Conservation (phyloP, 2,888 invertebrate species). For the Cryptops parisi region DNA sequence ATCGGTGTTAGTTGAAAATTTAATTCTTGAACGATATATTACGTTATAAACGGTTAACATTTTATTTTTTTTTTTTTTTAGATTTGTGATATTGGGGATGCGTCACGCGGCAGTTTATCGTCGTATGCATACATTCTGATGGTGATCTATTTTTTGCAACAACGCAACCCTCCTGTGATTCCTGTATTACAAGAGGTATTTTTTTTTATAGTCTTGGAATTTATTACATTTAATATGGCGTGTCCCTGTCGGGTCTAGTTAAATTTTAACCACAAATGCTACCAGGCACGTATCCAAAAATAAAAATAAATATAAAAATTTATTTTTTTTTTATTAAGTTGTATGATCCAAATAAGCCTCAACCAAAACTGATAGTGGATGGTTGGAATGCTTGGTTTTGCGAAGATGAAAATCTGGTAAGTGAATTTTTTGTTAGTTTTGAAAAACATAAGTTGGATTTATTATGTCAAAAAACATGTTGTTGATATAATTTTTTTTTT, state of each 20-base stretch:
- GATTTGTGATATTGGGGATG: constrained; percentile 42
- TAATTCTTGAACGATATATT: background rate
- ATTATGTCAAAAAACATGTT: background rate
- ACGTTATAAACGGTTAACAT: constrained; percentile 1
- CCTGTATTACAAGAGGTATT: constrained; percentile 44
- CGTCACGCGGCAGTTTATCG: constrained; percentile 43
- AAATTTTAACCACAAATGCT: too few relatives aligned
- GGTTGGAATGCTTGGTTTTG: constrained; percentile 42
- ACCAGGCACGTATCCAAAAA: too few relatives aligned
- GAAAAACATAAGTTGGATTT: background rate
- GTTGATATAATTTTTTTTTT: constrained; percentile 1
- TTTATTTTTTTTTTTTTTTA: constrained; percentile 20
- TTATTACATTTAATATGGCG: too few relatives aligned
- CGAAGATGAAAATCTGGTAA: constrained; percentile 34
- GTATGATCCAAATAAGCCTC: constrained; percentile 22
- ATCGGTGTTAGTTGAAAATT: background rate
- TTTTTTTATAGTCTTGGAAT: background rate
- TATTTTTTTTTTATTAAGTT: constrained; percentile 19
- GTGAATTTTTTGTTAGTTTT: background rate
- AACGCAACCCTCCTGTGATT: constrained; percentile 39
- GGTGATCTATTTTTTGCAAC: constrained; percentile 44
- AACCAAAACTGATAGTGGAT: constrained; percentile 33
- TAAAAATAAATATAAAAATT: too few relatives aligned
- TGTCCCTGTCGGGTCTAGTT: too few relatives aligned
- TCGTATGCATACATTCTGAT: constrained; percentile 45